Conservation (phyloP, 1,140 invertebrate genomes). For the Caenorhabditis latens region DNA sequence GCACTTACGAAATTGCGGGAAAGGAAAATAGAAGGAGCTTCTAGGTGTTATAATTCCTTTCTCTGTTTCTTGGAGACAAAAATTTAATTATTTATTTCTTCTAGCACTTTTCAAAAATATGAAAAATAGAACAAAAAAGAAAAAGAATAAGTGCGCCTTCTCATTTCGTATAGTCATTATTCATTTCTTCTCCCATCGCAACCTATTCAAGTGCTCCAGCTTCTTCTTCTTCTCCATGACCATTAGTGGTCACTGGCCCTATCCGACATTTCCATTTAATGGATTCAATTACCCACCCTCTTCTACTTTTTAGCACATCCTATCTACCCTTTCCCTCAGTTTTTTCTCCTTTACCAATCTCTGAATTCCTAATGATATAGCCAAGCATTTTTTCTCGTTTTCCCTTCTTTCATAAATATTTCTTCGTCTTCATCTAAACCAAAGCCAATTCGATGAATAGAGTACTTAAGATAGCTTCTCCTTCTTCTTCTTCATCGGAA, state of each 20-base stretch:
- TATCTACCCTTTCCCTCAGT: neutral
- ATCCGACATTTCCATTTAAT: neutral
- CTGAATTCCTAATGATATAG: conserved; percentile 34
- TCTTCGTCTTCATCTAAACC: neutral
- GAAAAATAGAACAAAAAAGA: no score
- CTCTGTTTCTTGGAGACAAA: neutral
- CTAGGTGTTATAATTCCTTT: conserved; percentile 16
- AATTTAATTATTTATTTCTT: neutral
- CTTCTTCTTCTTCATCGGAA: neutral
- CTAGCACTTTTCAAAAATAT: no score
- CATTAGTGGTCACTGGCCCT: conserved; percentile 14
- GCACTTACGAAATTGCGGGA: conserved; percentile 32
- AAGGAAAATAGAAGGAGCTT: neutral
- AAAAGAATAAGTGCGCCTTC: no score
- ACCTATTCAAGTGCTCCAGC: conserved; percentile 12
- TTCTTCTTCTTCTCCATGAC: neutral
- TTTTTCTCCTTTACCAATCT: neutral
- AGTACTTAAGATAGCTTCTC: neutral
- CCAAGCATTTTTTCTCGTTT: neutral
- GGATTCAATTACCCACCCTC: conserved; percentile 6
- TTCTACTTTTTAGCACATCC: conserved; percentile 6
- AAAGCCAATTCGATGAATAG: conserved; percentile 22
- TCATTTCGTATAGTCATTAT: conserved; percentile 39
- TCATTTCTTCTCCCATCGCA: conserved; percentile 24
- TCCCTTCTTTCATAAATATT: neutral